Evolutionary conservation across 2,113 vertebrate genomes (phyloP), one percentile per base, ranked within the genome.

Genomic region (Dicrurus megarhynchus): DNA sequence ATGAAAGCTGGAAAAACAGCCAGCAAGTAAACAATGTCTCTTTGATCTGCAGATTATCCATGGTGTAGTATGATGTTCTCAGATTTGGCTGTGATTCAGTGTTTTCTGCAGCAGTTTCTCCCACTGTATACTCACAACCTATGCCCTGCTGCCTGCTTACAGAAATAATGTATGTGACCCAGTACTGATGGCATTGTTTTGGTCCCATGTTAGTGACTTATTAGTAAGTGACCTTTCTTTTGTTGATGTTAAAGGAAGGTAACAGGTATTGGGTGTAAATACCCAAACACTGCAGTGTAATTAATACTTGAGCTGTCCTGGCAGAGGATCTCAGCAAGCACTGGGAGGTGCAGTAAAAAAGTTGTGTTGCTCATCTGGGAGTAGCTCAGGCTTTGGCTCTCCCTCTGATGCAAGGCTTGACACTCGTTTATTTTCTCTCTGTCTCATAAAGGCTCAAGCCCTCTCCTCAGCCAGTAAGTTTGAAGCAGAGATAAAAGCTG

Each of bases 401-500:
- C 52, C 47, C 35, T 69, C 32, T 81, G 35, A 67, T 37, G 52
- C 76, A 78, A 87, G 35, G 44, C n/a, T 68, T 94, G 78, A 90
- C 0, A 3, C 5, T 67, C 2, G 7, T 35, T 50, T 74, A 5
- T 80, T 74, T 84, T 88, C 37, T 32, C 35, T 67, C n/a, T 73
- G 37, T 74, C 61, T 68, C 53, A 7, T 64, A n/a, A 96, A 99
- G 99, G 98, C 97, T 80, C 99, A 99, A 97, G 99, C 98, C 70
- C 97, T 99, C 87, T 98, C 98, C 46, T 97, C 97, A 59, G 97
- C 98, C 96, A 99, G 99, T 95, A 99, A 98, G 95, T 99, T 99
- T 94, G 99, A 99, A 96, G 98, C 98, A 2, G 99, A 99, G 95
- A 98, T 99, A 68, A 99, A 97, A 91, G 99, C 99, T 28, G 99